Conservation (phyloP, 1,140 invertebrate species). For the Himalopsyche phryganea region DNA sequence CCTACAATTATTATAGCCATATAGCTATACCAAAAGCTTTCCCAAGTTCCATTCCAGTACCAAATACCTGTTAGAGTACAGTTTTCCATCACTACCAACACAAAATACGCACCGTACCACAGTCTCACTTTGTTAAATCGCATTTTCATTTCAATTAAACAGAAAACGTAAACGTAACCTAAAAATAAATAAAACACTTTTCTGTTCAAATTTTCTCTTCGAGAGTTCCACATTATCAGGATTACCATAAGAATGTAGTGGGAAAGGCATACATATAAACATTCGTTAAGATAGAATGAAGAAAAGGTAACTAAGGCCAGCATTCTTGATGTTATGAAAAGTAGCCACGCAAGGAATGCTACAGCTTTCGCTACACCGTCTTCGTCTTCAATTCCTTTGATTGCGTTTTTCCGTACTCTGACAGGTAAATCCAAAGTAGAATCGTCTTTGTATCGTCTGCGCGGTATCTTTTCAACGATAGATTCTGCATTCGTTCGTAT, state of each 20-base stretch:
- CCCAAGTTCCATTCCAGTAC: slow-evolving; percentile 57
- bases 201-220: slow-evolving; percentile 52
- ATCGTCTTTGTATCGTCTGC: slow-evolving; percentile 18
- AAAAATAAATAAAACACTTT: slow-evolving; percentile 61
- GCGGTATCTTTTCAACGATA: slow-evolving; percentile 27
- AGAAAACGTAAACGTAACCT: slow-evolving; percentile 67
- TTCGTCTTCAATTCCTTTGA: slow-evolving; percentile 63
- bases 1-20: slow-evolving; percentile 52
- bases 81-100: slow-evolving; percentile 63
- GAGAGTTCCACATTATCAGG: slow-evolving; percentile 57
- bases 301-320: slow-evolving; percentile 66
- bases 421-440: slow-evolving; percentile 39
- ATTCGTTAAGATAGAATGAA: slow-evolving; percentile 61
- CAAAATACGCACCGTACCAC: slow-evolving; percentile 63
- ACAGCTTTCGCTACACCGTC: slow-evolving; percentile 63
- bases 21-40: slow-evolving; percentile 59
- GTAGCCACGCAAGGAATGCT: slow-evolving; percentile 68
- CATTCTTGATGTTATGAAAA: slow-evolving; percentile 64
- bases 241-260: slow-evolving; percentile 60
- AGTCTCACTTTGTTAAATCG: slow-evolving; percentile 65
- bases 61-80: slow-evolving; percentile 60
- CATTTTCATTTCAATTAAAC: slow-evolving; percentile 71
- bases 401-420: slow-evolving; percentile 38
- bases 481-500: slow-evolving; percentile 23
- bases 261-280: slow-evolving; percentile 53